phyloP scores from a whole-genome alignment of 64 coral and sea anemone species.

The Platygyra sinensis region DNA sequence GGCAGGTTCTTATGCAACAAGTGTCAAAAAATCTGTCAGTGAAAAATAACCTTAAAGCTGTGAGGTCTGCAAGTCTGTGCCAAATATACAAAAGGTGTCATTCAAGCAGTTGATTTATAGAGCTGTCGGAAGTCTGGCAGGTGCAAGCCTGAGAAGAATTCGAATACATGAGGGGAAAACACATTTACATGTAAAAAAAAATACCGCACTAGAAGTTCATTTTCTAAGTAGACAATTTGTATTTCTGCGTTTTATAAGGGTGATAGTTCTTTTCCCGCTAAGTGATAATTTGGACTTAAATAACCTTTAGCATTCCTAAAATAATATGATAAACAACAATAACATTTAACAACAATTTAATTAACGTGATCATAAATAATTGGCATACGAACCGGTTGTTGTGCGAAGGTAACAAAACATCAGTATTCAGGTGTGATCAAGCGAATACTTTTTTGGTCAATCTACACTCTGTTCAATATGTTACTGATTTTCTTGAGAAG shows the following conservation, averaged over 20 bases:
- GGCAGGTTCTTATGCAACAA: background rate
- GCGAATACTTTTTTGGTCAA: background rate
- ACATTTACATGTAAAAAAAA: too few relatives aligned
- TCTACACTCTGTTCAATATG: background rate
- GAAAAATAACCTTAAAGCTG: background rate
- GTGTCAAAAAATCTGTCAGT: background rate
- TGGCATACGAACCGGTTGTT: background rate
- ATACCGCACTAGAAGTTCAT: too few relatives aligned
- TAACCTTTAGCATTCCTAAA: background rate
- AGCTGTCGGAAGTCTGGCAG: background rate
- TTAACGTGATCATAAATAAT: conserved; percentile 25
- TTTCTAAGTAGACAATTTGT: background rate
- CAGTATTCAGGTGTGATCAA: too few relatives aligned
- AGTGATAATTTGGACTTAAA: background rate
- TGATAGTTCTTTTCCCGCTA: background rate
- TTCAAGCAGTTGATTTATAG: background rate
- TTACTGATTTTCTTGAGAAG: too few relatives aligned
- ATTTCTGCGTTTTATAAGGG: background rate
- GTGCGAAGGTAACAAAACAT: background rate
- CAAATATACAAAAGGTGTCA: background rate
- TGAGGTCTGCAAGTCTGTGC: background rate
- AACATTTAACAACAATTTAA: conserved; percentile 14
- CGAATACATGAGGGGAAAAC: too few relatives aligned
- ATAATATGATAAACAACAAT: background rate
- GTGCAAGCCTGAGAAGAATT: background rate